Percentiles rank a stretch among this genome's conserved stretches.
phyloP scores from a whole-genome alignment of 1,140 invertebrate genomes.

The Dinoponera quadriceps region DNA sequence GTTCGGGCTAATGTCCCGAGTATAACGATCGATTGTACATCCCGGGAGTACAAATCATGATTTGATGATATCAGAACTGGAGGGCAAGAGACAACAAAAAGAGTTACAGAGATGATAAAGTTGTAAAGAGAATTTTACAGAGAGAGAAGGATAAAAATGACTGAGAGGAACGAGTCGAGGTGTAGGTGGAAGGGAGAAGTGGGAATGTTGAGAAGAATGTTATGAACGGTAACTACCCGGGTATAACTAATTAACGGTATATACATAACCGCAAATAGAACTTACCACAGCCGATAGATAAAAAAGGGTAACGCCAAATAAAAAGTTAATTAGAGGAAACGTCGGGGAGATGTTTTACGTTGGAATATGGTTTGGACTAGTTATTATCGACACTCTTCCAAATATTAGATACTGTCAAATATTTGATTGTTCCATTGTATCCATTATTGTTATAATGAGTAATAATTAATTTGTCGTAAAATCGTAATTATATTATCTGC shows the following conservation, averaged over 20 bases:
- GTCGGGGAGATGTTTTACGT: background rate
- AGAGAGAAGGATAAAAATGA: too few relatives aligned
- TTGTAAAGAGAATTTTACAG: too few relatives aligned
- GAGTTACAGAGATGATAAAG: too few relatives aligned
- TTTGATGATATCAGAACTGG: background rate
- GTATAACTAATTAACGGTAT: too few relatives aligned
- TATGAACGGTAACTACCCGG: too few relatives aligned
- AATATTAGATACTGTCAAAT: background rate
- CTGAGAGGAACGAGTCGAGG: too few relatives aligned
- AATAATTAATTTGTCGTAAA: constrained; percentile 11
- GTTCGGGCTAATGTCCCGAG: background rate
- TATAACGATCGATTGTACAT: background rate
- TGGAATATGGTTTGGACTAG: background rate
- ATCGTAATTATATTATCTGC: background rate
- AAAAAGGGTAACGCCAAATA: too few relatives aligned
- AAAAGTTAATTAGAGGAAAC: background rate
- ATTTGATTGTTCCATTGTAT: constrained; percentile 1
- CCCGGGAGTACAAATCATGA: background rate
- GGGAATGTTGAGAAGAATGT: too few relatives aligned
- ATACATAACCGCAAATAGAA: too few relatives aligned
- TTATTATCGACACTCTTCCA: background rate
- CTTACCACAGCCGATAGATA: too few relatives aligned
- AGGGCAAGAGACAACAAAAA: too few relatives aligned
- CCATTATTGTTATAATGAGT: background rate
- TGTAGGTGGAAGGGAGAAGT: too few relatives aligned